These are phyloP conservation scores for Ichneumoninae sp. DNA, from an alignment of 2,888 invertebrate species.

Conservation along the genomic window DNA sequence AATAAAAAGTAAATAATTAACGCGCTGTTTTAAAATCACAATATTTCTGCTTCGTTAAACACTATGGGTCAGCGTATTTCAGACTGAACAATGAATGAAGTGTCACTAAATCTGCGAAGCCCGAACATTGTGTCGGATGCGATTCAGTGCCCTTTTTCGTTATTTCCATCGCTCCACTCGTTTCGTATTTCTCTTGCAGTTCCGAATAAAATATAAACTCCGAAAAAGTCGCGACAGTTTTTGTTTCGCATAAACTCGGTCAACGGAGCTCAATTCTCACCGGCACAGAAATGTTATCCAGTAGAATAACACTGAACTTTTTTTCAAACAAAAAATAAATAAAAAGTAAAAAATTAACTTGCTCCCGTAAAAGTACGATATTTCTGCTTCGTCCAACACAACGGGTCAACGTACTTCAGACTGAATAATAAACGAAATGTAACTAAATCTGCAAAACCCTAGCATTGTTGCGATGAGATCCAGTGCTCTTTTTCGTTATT, in stretches of 20 bases:
- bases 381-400: too few species aligned
- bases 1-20: neutral
- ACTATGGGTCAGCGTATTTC: too few species aligned
- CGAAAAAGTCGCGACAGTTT: too few species aligned
- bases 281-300: too few species aligned
- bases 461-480: slow-evolving; percentile 31
- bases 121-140: slow-evolving; percentile 29
- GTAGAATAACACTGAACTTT: neutral
- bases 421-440: neutral
- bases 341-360: neutral
- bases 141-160: neutral
- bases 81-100: neutral
- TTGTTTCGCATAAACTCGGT: too few species aligned
- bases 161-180: neutral
- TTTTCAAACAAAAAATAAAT: neutral
- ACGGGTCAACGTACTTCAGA: too few species aligned
- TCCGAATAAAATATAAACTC: too few species aligned
- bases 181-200: neutral
- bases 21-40: too few species aligned
- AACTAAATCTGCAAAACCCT: neutral
- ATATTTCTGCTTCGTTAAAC: too few species aligned
- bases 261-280: too few species aligned
- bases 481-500: too few species aligned
- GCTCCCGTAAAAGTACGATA: too few species aligned
- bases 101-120: slow-evolving; percentile 1